Percentiles rank a stretch among this genome's conserved stretches.
phyloP scores from a whole-genome alignment of 2,113 vertebrate species.

The Thermophis baileyi region DNA sequence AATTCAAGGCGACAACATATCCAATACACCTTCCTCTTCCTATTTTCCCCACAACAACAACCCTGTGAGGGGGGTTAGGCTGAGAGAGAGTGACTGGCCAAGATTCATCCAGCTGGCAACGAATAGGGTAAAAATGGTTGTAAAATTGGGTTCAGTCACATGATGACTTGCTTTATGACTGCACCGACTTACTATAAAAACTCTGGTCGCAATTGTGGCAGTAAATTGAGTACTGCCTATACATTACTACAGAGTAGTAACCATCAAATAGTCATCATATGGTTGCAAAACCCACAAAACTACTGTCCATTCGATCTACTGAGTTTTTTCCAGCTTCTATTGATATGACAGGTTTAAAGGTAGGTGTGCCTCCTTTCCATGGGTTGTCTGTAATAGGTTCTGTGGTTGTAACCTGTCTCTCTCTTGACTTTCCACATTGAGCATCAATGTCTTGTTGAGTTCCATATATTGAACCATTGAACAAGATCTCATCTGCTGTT shows the following conservation, averaged over 20 bases:
- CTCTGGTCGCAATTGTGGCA: background rate
- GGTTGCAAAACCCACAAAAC: background rate
- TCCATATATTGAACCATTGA: background rate
- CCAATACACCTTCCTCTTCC: background rate
- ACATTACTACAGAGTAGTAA: background rate
- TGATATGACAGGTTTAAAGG: background rate
- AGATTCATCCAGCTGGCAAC: background rate
- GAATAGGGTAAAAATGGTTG: background rate
- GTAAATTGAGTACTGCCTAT: background rate
- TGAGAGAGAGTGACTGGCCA: background rate
- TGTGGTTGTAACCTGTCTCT: background rate
- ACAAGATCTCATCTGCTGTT: too few relatives aligned
- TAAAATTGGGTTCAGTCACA: background rate
- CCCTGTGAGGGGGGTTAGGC: background rate
- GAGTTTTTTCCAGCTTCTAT: background rate
- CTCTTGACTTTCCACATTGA: background rate
- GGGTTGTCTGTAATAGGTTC: background rate
- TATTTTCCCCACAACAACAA: background rate
- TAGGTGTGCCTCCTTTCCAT: background rate
- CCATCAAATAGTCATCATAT: background rate
- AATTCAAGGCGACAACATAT: background rate
- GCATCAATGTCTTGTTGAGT: background rate
- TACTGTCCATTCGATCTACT: background rate
- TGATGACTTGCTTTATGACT: background rate
- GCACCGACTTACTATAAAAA: background rate